Evolutionary conservation across 53 echinoderm and acorn worm genomes (phyloP).

Genomic region (Holothuria leucospilota): DNA sequence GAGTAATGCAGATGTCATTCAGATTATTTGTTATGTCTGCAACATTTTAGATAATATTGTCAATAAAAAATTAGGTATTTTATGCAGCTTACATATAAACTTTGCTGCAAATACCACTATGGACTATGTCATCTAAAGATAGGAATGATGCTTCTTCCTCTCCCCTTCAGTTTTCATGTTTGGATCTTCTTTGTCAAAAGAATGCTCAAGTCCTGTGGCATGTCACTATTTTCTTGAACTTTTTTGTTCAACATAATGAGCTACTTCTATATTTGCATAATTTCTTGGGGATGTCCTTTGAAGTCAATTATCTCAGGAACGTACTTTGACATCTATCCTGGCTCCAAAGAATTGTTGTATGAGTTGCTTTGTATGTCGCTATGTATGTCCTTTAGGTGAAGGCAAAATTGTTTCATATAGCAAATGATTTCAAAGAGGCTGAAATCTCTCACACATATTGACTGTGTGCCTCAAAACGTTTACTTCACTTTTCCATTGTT

Average conservation of each 20-base stretch:
- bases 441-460: no score
- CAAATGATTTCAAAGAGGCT: no score
- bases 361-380: no score
- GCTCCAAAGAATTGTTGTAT: no score
- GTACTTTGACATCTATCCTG: no score
- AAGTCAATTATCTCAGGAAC: no score
- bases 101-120: slow-evolving; percentile 16
- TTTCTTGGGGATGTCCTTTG: no score
- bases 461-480: neutral
- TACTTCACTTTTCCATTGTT: slow-evolving; percentile 6
- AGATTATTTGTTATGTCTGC: neutral
- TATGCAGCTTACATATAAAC: neutral
- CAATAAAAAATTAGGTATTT: slow-evolving; percentile 21
- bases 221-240: neutral
- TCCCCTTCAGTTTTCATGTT: slow-evolving; percentile 9
- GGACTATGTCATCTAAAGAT: neutral
- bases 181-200: neutral
- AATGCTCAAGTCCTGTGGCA: neutral
- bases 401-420: no score
- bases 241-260: neutral
- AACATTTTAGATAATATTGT: slow-evolving; percentile 6
- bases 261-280: neutral
- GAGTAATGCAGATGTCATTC: neutral
- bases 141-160: neutral
- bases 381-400: no score